phyloP scores from a whole-genome alignment of 1,140 invertebrate species.

The Drosophila erecta region DNA sequence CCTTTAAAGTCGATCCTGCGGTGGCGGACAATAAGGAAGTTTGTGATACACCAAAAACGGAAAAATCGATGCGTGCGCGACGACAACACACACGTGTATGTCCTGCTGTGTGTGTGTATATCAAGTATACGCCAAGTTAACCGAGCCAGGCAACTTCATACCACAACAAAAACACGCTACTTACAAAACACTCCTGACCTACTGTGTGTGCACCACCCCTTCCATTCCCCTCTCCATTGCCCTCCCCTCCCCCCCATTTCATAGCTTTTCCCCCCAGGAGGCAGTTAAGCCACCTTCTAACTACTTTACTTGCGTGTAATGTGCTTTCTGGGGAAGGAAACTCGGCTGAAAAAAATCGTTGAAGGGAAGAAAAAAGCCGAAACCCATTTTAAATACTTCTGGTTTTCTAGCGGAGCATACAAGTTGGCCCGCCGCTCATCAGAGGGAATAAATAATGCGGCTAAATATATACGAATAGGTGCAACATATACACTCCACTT shows the following conservation, averaged over 20 bases:
- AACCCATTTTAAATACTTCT: slow-evolving; percentile 76
- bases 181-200: slow-evolving; percentile 79
- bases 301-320: slow-evolving; percentile 52
- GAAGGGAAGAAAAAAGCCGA: slow-evolving; percentile 44
- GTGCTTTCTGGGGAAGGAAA: slow-evolving; percentile 49
- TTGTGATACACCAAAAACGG: slow-evolving; percentile 74
- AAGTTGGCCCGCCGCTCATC: slow-evolving; percentile 55
- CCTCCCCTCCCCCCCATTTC: not conserved
- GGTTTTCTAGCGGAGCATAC: slow-evolving; percentile 22
- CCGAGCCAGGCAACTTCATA: slow-evolving; percentile 74
- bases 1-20: slow-evolving; percentile 39
- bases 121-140: slow-evolving; percentile 68
- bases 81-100: slow-evolving; percentile 46
- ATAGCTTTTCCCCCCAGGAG: slow-evolving; percentile 24
- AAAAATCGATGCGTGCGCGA: slow-evolving; percentile 79
- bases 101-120: slow-evolving; percentile 41
- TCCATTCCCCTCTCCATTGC: too few relatives aligned
- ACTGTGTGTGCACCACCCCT: slow-evolving; percentile 42
- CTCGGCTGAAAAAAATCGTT: slow-evolving; percentile 51
- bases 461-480: slow-evolving; percentile 17
- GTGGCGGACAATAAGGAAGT: slow-evolving; percentile 69
- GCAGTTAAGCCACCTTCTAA: slow-evolving; percentile 50
- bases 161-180: slow-evolving; percentile 71
- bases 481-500: not conserved
- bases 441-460: slow-evolving; percentile 65